These are phyloP conservation scores for Phyllopteryx taeniolatus DNA, from an alignment of 2,113 vertebrate genomes.

Conservation along the genomic window DNA sequence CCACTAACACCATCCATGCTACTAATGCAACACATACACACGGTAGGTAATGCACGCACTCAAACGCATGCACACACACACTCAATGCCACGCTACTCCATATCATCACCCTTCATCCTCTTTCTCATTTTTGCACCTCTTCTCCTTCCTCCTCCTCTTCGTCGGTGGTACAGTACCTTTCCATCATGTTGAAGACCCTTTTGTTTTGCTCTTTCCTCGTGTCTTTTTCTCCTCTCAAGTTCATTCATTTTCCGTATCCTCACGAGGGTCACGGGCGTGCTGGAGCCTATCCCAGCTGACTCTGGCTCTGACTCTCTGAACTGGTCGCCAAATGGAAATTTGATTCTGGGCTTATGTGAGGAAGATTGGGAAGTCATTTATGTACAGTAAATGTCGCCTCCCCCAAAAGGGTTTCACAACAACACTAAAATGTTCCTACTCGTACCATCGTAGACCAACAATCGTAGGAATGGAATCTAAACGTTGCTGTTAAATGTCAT, in stretches of 20 bases:
- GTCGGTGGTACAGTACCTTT: neutral
- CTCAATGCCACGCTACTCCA: neutral
- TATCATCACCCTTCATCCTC: neutral
- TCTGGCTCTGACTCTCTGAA: too few species aligned
- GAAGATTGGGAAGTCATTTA: too few species aligned
- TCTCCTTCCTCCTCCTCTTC: neutral
- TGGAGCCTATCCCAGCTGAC: too few species aligned
- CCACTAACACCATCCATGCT: constrained; percentile 87
- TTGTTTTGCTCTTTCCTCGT: neutral
- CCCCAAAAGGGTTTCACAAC: too few species aligned
- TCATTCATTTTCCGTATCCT: too few species aligned
- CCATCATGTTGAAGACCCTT: neutral
- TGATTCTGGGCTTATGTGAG: neutral
- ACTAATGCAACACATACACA: constrained; percentile 82
- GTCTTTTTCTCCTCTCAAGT: neutral
- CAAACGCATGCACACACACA: neutral
- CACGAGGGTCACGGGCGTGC: too few species aligned
- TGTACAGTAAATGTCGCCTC: too few species aligned
- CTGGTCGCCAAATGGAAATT: neutral
- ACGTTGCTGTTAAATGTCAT: too few species aligned
- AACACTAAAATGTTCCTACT: too few species aligned
- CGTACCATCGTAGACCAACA: too few species aligned
- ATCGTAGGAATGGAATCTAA: too few species aligned
- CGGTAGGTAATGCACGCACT: constrained; percentile 68
- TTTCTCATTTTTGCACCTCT: neutral